Evolutionary conservation across 2,113 vertebrate genomes (phyloP), one percentile per base, ranked within the genome.

Genomic region (Peromyscus leucopus): DNA sequence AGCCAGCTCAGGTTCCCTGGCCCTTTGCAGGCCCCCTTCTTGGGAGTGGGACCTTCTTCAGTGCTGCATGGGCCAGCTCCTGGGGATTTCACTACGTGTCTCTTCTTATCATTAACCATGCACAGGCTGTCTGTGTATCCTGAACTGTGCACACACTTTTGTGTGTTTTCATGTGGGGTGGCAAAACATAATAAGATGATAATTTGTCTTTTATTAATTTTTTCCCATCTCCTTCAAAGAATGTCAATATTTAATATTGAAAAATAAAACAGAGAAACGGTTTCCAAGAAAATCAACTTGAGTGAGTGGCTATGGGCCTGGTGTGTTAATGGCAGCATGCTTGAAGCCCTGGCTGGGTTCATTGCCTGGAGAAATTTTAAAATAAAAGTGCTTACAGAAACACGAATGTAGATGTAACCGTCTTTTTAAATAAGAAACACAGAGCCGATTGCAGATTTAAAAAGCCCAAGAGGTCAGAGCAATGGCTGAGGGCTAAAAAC

Each of bases 201-300:
- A 31, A 75, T 46, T 69, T 71, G 80, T 3, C 74, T 90, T 89
- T 88, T 76, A 67, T 88, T 74, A 83, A 83, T 96, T 92, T 92
- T 48, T 57, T 92, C 90, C 7, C 13, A 4, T 67, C 63, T 83
- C 17, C 86, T 90, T 86, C 46, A 90, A 71, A 90, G 65, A 90
- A 71, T 65, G 22, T 51, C 83, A 92, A 11, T 67, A 93, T 80
- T 93, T 74, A 90, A n/a, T 67, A 74, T 90, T 67, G 36, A 67
- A 71, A 39, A 86, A 90, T 42, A 61, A 61, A 39, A 61, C 33
- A 93, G 33, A 55, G 39, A 69, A 48, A 42, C 57, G 59, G 67
- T 51, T 67, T 19, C 21, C 63, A 57, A 93, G 19, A 93, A 82
- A 93, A 48, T 61, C 46, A 75, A 17, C 7, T 36, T 67, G 57